Conservation (phyloP, 2,888 invertebrate genomes). For the Chirona hameri region DNA sequence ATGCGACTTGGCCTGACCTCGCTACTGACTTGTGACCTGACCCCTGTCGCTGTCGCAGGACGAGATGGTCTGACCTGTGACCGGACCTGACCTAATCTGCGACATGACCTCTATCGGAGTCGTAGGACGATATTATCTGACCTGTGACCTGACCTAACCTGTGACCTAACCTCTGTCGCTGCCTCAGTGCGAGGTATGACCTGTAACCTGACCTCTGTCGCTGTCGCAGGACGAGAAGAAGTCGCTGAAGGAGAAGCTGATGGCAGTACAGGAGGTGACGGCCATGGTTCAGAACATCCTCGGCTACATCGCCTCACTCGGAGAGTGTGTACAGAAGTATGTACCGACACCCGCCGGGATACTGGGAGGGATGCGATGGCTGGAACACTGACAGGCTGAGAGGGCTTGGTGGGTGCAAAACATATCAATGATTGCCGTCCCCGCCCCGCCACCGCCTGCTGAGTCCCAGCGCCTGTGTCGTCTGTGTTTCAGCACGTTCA, state of each 20-base stretch:
- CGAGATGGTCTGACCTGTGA: no score
- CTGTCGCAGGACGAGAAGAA: conserved; percentile 80
- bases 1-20: no score
- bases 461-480: no score
- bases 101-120: no score
- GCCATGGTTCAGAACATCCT: conserved; percentile 82
- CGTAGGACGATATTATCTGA: no score
- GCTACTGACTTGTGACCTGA: no score
- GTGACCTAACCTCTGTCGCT: background rate
- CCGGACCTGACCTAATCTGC: no score
- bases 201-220: background rate
- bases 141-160: no score
- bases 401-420: no score
- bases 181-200: no score
- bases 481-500: conserved; percentile 71
- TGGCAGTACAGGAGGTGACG: conserved; percentile 95
- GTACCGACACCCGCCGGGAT: conserved; percentile 42
- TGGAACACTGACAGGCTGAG: background rate
- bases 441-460: conserved; percentile 62
- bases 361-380: background rate
- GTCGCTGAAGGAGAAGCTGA: conserved; percentile 85
- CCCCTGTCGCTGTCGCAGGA: no score
- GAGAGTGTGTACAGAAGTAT: conserved; percentile 53
- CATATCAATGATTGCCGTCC: conserved; percentile 47
- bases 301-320: conserved; percentile 40